phyloP scores from a whole-genome alignment of 2,888 invertebrate species.

The Craniophora ligustri region DNA sequence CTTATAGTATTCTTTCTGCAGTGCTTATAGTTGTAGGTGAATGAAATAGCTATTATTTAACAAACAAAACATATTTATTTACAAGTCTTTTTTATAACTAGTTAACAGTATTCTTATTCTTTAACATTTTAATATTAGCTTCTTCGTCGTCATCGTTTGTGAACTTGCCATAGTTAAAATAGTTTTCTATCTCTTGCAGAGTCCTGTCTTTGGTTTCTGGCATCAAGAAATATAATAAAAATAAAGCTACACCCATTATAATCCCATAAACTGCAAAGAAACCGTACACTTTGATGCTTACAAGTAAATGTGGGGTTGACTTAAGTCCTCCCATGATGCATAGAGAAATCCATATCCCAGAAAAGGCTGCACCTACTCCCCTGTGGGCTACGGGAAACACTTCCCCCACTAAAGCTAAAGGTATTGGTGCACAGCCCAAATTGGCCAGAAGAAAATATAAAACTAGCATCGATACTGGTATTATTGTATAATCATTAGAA shows the following conservation, averaged over 20 bases:
- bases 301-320: slow-evolving; percentile 61
- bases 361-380: slow-evolving; percentile 59
- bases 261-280: slow-evolving; percentile 70
- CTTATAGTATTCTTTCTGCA: too few species aligned
- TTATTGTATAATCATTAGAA: slow-evolving; percentile 48
- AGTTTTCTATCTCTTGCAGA: slow-evolving; percentile 62
- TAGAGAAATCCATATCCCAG: slow-evolving; percentile 61
- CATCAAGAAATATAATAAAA: slow-evolving; percentile 54
- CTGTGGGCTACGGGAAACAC: slow-evolving; percentile 65
- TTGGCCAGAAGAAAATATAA: slow-evolving; percentile 65
- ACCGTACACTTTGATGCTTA: slow-evolving; percentile 65
- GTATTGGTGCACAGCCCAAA: slow-evolving; percentile 68
- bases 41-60: too few species aligned
- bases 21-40: too few species aligned
- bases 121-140: slow-evolving; percentile 40
- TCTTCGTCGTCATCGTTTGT: slow-evolving; percentile 52
- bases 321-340: slow-evolving; percentile 57
- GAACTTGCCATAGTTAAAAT: slow-evolving; percentile 61
- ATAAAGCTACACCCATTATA: slow-evolving; percentile 44
- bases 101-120: slow-evolving; percentile 7
- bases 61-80: background rate
- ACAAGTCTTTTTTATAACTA: background rate
- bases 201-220: slow-evolving; percentile 64
- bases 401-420: slow-evolving; percentile 65
- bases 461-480: slow-evolving; percentile 59